Conservation (phyloP, 2,797 vertebrate genomes). For the Ceryle rudis region DNA sequence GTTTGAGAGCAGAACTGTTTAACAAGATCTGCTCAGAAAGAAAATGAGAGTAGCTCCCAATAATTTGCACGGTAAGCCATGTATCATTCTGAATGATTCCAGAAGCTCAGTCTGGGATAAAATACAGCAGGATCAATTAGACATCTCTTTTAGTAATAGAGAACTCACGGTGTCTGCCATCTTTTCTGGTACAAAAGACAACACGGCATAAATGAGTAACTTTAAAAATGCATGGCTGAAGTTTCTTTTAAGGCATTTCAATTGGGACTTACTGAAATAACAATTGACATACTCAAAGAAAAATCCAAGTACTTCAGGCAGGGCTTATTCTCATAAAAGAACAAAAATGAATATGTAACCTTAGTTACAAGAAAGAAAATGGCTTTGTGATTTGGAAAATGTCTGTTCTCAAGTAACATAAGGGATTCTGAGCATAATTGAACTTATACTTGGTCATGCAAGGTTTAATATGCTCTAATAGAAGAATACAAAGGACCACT, state of each 20-base stretch:
- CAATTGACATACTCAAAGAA: background rate
- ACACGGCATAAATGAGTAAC: background rate
- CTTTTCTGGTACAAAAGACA: slow-evolving; percentile 5
- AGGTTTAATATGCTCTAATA: background rate
- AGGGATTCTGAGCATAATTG: background rate
- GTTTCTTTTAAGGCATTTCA: background rate
- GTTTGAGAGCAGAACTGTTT: background rate
- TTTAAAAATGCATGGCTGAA: background rate
- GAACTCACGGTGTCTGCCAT: background rate
- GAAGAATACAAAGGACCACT: background rate
- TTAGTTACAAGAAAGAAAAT: slow-evolving; percentile 15
- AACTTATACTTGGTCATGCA: background rate
- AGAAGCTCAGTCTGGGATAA: slow-evolving; percentile 26
- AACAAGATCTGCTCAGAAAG: slow-evolving; percentile 3
- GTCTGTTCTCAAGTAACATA: background rate
- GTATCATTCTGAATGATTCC: slow-evolving; percentile 9
- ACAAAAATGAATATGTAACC: background rate
- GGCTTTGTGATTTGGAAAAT: background rate
- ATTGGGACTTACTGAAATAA: background rate
- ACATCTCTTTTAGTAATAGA: background rate
- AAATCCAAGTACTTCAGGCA: background rate
- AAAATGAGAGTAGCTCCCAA: background rate
- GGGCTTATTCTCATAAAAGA: background rate
- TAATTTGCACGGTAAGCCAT: background rate
- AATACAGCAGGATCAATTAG: background rate